Conservation (phyloP, 2,113 vertebrate species). For the Eonycteris spelaea region DNA sequence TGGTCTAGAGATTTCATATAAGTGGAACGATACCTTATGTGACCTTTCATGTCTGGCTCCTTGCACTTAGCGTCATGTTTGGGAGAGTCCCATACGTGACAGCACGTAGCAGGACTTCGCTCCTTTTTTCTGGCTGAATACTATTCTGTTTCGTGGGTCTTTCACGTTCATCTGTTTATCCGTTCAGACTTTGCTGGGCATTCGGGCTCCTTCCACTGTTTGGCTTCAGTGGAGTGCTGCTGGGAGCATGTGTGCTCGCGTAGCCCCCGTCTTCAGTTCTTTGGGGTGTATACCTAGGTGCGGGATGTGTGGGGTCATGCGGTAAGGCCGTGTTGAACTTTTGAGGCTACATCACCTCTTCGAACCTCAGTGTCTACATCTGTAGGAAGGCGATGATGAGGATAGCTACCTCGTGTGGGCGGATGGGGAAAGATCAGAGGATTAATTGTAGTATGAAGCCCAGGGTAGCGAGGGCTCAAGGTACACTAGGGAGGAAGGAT, state of each 20-base stretch:
- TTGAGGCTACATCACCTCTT: neutral
- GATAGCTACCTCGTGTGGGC: neutral
- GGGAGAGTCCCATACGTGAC: accelerated
- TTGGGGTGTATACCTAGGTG: neutral
- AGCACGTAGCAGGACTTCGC: accelerated
- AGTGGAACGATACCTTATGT: accelerated
- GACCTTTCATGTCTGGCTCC: neutral
- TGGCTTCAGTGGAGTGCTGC: neutral
- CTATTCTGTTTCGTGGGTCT: accelerated
- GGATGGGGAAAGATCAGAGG: neutral
- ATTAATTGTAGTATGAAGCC: neutral
- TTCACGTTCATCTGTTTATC: no score
- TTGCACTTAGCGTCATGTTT: neutral
- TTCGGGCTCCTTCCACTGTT: neutral
- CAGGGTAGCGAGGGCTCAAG: neutral
- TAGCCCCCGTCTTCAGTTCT: neutral
- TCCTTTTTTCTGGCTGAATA: neutral
- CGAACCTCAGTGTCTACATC: neutral
- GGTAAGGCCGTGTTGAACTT: neutral
- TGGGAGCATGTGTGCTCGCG: accelerated
- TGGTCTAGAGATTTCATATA: neutral
- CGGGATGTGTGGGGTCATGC: neutral
- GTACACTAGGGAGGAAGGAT: neutral
- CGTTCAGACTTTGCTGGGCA: no score
- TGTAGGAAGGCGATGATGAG: neutral